Evolutionary conservation across 2,888 invertebrate genomes (phyloP), one percentile per base, ranked within the genome.

Genomic region (Galerucella pusilla): DNA sequence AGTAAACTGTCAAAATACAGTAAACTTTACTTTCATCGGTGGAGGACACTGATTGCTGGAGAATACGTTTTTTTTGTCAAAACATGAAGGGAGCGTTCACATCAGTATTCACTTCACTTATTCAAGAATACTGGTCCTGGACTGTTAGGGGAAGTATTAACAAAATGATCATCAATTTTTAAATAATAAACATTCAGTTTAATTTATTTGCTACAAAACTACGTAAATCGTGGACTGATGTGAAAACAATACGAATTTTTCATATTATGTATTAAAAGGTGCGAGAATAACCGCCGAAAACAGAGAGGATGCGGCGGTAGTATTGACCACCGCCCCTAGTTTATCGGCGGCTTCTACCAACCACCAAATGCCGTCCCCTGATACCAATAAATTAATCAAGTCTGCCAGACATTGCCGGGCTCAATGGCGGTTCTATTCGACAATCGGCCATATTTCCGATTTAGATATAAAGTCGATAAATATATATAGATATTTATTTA

Each of bases 381-480:
- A 82, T 86, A 80, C 86, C 87, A 83, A 87, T 87, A 87, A 87
- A 87, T 87, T 87, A 87, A 87, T 87, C 87, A 87, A 81, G 81
- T 78, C 81, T 86, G 87, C 86, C 87, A 86, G 61, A 66, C 74
- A 60, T 74, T 74, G 49, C 71, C 52, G 20, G 14, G 28, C 20
- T 60, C 25, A 28, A 52, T 46, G 52, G 60, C 68, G 60, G 52
- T 60, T 64, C 54, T 64, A 63, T 54, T 70, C 66, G 66, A 70
- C 70, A 57, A 59, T 69, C 71, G 59, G 71, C 77, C 73, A 75
- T 75, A 70, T 75, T 77, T 73, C 49, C 75, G 66, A 75, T 71
- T 68, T 59, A 12, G 14, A 59, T 20, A 67, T 66, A 61, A 61
- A 61, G 28, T 61, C 35, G 11, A 35, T 35, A 61, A 12, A 61